Evolutionary conservation across 1,140 invertebrate genomes (phyloP), one percentile per base, ranked within the genome.

Genomic region (Pygmarrhopalites habei): DNA sequence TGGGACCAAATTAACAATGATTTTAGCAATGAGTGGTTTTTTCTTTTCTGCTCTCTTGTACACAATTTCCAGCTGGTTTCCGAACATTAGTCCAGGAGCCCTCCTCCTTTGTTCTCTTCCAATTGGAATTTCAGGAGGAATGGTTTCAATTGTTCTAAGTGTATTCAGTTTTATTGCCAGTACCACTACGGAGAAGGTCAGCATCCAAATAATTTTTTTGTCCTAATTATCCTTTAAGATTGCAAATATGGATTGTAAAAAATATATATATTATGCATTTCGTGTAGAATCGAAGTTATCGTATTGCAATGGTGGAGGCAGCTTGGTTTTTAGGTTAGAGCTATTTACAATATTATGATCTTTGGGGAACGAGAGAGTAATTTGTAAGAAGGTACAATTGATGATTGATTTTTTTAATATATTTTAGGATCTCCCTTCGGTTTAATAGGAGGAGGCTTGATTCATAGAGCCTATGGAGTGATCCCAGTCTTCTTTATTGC

Each of bases 271-370:
- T n/a, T n/a, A n/a, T n/a, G n/a, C n/a, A n/a, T n/a, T n/a, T n/a
- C n/a, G n/a, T n/a, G n/a, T n/a, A n/a, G 35, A 58, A 62, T 14
- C 53, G 66, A 35, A 68, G 61, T 39, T 68, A 57, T 21, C 23
- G 62, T 43, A 63, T 68, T 32, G 58, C 62, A 5, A 39, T 65
- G 2, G 30, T 68, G 5, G 62, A 60, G 58, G 35, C 30, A 15
- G 15, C 1, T 61, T 61, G 62, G 58, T 63, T 53, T 39, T 14
- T n/a, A n/a, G n/a, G n/a, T n/a, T n/a, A n/a, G n/a, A n/a, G n/a
- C n/a, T n/a, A n/a, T n/a, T n/a, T n/a, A n/a, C n/a, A n/a, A n/a
- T n/a, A n/a, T n/a, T n/a, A n/a, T n/a, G n/a, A n/a, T n/a, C n/a
- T n/a, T n/a, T n/a, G n/a, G n/a, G n/a, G n/a, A n/a, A n/a, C n/a